Evolutionary conservation across 2,888 invertebrate genomes (phyloP).

Genomic region (Cyclophora punctaria): DNA sequence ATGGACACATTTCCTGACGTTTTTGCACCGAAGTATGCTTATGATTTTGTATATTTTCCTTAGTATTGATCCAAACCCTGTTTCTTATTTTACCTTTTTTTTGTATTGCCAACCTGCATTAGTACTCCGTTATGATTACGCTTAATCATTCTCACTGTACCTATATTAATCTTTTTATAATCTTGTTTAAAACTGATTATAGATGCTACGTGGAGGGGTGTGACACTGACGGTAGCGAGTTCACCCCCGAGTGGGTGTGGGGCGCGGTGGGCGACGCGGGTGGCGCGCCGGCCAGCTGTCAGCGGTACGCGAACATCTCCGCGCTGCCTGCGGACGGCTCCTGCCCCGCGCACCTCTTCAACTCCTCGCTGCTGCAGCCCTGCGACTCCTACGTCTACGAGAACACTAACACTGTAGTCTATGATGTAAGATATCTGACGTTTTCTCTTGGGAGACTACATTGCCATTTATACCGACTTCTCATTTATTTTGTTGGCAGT

Average conservation of each 20-base stretch:
- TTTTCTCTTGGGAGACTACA: no score
- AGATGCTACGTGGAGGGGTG: constrained; percentile 50
- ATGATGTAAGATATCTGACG: constrained; percentile 25
- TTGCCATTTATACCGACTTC: no score
- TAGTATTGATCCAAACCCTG: no score
- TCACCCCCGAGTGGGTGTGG: constrained; percentile 56
- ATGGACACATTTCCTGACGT: no score
- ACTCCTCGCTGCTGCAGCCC: constrained; percentile 18
- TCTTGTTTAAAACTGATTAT: constrained; percentile 1
- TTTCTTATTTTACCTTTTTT: no score
- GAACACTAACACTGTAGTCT: constrained; percentile 37
- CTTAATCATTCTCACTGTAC: constrained; percentile 9
- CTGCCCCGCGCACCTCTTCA: constrained; percentile 44
- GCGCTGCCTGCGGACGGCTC: constrained; percentile 8
- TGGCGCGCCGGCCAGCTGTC: constrained; percentile 53
- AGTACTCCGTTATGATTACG: no score
- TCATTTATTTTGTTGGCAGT: constrained; percentile 49
- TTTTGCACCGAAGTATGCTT: no score
- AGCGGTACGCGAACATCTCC: constrained; percentile 37
- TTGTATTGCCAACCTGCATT: no score
- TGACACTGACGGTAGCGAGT: constrained; percentile 32
- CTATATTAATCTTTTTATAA: not conserved
- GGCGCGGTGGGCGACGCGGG: constrained; percentile 51
- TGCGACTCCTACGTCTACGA: constrained; percentile 49
- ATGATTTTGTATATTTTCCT: no score